Evolutionary conservation across 1,140 invertebrate genomes (phyloP).

Genomic region (Papilio helenus): DNA sequence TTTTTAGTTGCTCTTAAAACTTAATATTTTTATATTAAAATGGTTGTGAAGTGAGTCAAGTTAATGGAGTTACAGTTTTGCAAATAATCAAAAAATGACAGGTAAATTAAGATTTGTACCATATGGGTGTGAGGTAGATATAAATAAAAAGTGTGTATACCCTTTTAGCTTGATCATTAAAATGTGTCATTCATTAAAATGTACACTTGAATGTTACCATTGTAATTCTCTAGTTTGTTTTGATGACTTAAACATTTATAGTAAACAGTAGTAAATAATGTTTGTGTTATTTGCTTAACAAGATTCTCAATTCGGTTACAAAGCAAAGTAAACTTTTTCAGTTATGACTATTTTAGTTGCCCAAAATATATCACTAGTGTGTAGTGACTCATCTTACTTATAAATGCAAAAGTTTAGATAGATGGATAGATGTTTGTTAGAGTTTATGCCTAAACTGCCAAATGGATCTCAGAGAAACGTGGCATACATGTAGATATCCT

Average conservation of each 20-base stretch:
- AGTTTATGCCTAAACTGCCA: too few relatives aligned
- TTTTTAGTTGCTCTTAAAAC: not conserved
- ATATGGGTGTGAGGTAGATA: not conserved
- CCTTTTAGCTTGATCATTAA: not conserved
- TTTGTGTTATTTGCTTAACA: not conserved
- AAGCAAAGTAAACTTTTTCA: too few relatives aligned
- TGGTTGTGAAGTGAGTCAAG: not conserved
- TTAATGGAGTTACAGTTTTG: not conserved
- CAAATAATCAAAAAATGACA: not conserved
- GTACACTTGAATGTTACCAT: not conserved
- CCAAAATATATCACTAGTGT: too few relatives aligned
- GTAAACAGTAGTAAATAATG: constrained; percentile 7
- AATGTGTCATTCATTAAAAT: not conserved
- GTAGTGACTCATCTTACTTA: too few relatives aligned
- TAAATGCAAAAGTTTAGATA: too few relatives aligned
- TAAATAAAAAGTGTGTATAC: not conserved
- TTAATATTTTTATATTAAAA: not conserved
- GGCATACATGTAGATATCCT: too few relatives aligned
- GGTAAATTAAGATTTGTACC: not conserved
- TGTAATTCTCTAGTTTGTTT: not conserved
- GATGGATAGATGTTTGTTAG: too few relatives aligned
- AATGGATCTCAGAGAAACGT: too few relatives aligned
- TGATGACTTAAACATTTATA: not conserved
- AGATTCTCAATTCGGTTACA: not conserved
- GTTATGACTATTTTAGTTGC: too few relatives aligned